Conservation (phyloP, 2,888 invertebrate genomes). For the Tanytarsus gracilentus region DNA sequence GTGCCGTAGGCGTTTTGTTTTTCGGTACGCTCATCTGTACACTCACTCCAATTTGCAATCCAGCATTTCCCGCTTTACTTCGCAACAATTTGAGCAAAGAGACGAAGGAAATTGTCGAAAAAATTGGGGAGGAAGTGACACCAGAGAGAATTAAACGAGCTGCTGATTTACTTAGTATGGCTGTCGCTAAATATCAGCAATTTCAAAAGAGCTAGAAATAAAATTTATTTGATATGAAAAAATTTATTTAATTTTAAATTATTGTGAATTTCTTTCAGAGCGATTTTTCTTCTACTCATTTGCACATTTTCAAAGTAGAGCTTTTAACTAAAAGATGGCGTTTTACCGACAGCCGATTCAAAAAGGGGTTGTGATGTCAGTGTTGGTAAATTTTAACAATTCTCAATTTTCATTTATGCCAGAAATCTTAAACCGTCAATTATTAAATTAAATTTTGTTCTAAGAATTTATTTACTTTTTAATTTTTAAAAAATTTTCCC, state of each 20-base stretch:
- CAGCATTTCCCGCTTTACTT: slow-evolving; percentile 36
- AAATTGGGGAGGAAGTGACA: slow-evolving; percentile 42
- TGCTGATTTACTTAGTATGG: slow-evolving; percentile 47
- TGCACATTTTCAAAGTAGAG: too few species aligned
- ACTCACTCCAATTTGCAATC: slow-evolving; percentile 49
- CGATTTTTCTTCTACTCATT: not conserved
- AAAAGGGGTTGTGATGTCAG: too few species aligned
- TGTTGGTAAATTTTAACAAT: too few species aligned
- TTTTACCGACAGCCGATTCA: too few species aligned
- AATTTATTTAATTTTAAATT: not conserved
- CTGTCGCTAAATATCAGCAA: slow-evolving; percentile 47
- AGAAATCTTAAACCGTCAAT: too few species aligned
- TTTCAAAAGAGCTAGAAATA: too few species aligned
- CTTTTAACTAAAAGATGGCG: too few species aligned
- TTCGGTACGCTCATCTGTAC: slow-evolving; percentile 50
- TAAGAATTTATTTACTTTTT: too few species aligned
- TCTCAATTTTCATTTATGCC: too few species aligned
- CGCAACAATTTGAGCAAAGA: not conserved
- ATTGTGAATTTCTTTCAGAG: not conserved
- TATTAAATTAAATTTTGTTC: too few species aligned
- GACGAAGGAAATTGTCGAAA: slow-evolving; percentile 19
- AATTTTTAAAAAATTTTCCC: too few species aligned
- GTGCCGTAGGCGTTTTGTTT: slow-evolving; percentile 43
- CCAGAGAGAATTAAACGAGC: slow-evolving; percentile 49
- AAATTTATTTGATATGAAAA: not conserved